A percentile compares a stretch with the other conserved stretches of the same genome.
Evolutionary conservation across 1,140 invertebrate genomes (phyloP).

Genomic region (Zaprionus inermis): DNA sequence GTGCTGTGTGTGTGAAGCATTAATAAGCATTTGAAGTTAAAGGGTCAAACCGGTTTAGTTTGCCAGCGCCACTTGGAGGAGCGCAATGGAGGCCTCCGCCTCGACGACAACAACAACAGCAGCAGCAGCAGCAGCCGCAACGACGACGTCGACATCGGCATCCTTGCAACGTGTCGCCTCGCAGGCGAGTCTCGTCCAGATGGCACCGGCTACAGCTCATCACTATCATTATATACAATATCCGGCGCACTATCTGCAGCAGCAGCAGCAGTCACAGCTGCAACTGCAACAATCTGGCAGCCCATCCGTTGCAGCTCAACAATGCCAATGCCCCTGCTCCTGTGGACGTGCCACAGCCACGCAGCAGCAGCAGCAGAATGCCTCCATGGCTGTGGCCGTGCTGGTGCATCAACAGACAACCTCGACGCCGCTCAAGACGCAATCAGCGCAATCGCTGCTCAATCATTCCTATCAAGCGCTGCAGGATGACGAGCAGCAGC

Average conservation of each 20-base stretch:
- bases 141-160: slow-evolving; percentile 38
- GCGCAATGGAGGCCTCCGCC: slow-evolving; percentile 44
- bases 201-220: slow-evolving; percentile 46
- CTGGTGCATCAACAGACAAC: slow-evolving; percentile 74
- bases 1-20: slow-evolving; percentile 44
- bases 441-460: slow-evolving; percentile 75
- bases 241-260: slow-evolving; percentile 68
- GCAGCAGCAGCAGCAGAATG: slow-evolving; percentile 50
- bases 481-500: slow-evolving; percentile 58
- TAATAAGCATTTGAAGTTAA: slow-evolving; percentile 73
- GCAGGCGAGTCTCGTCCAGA: slow-evolving; percentile 60
- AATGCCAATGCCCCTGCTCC: slow-evolving; percentile 76
- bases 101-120: slow-evolving; percentile 13
- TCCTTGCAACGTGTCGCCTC: slow-evolving; percentile 79
- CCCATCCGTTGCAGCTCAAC: slow-evolving; percentile 31
- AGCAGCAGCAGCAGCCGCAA: not conserved
- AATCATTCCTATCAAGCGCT: slow-evolving; percentile 79
- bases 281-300: slow-evolving; percentile 38
- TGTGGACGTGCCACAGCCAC: slow-evolving; percentile 57
- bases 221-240: slow-evolving; percentile 83
- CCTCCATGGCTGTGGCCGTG: slow-evolving; percentile 72
- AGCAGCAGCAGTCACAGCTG: slow-evolving; percentile 47
- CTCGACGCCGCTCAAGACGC: slow-evolving; percentile 50
- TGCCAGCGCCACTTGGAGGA: slow-evolving; percentile 56
- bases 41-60: slow-evolving; percentile 78